These are phyloP conservation scores for Leucoptera coffeella DNA, from an alignment of 2,888 invertebrate species.

Conservation along the genomic window DNA sequence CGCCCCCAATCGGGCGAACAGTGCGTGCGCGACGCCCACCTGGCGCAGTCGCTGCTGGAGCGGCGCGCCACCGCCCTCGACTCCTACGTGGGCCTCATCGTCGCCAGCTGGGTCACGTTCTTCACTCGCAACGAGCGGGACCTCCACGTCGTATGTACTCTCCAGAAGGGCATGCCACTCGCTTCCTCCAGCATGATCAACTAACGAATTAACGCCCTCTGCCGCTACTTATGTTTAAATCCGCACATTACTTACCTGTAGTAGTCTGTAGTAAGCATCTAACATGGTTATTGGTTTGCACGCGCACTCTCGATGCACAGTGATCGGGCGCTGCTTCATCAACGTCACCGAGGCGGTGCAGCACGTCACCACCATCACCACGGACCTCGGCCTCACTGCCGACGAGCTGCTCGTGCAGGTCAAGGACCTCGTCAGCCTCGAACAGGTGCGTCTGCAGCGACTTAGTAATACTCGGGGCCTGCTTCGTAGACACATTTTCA, in stretches of 20 bases:
- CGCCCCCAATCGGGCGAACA: conserved; percentile 13
- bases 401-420: conserved; percentile 18
- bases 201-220: no score
- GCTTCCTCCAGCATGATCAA: conserved; percentile 1
- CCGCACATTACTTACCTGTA: no score
- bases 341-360: conserved; percentile 18
- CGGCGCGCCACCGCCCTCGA: conserved; percentile 35
- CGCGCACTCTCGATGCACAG: conserved; percentile 16
- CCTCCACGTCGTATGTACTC: conserved; percentile 36
- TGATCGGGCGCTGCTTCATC: conserved; percentile 31
- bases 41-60: conserved; percentile 24
- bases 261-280: no score
- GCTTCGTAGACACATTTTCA: no score
- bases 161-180: conserved; percentile 6
- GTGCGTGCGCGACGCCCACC: conserved; percentile 25
- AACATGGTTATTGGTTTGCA: background rate
- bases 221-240: no score
- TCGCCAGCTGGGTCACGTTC: conserved; percentile 36
- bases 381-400: conserved; percentile 8
- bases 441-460: no score
- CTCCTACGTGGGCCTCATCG: conserved; percentile 39
- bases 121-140: conserved; percentile 31
- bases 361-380: conserved; percentile 9
- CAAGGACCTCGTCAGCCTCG: conserved; percentile 16
- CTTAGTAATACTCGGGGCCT: no score